These are phyloP conservation scores for Porites lobata DNA, from an alignment of 92 coral and sea anemone genomes.

Conservation along the genomic window DNA sequence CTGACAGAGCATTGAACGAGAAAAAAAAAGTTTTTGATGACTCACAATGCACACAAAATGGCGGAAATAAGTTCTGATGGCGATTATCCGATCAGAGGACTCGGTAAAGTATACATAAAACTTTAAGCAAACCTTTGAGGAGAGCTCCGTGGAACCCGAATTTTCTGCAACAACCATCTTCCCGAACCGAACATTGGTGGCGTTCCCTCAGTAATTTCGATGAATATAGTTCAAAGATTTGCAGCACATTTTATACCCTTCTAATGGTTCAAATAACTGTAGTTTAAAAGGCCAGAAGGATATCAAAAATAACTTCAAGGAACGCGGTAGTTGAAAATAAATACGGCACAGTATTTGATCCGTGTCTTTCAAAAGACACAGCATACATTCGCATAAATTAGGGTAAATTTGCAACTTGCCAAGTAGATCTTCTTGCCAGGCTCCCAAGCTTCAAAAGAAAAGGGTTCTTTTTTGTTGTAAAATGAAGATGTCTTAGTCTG, in stretches of 20 bases:
- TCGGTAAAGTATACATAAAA: neutral
- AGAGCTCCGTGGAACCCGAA: conserved; percentile 27
- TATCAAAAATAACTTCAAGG: neutral
- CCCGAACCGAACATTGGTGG: conserved; percentile 30
- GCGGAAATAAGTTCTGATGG: neutral
- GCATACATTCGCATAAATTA: conserved; percentile 9
- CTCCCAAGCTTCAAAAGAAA: neutral
- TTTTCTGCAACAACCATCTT: conserved; percentile 24
- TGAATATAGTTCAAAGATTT: neutral
- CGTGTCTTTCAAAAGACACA: conserved; percentile 22
- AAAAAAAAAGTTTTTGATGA: neutral
- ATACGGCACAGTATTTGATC: conserved; percentile 4
- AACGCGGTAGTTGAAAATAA: neutral
- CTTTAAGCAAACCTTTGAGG: conserved; percentile 49
- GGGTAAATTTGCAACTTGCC: conserved; percentile 16
- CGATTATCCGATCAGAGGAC: neutral
- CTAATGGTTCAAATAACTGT: neutral
- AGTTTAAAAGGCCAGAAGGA: neutral
- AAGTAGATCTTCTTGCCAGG: conserved; percentile 24
- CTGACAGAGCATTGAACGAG: no score
- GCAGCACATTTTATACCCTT: conserved; percentile 5
- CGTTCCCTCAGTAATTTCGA: neutral
- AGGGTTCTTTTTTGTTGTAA: no score
- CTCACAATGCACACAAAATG: neutral
- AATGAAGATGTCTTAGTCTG: no score